phyloP scores from a whole-genome alignment of 2,888 invertebrate species.

The Itoplectis maculator region DNA sequence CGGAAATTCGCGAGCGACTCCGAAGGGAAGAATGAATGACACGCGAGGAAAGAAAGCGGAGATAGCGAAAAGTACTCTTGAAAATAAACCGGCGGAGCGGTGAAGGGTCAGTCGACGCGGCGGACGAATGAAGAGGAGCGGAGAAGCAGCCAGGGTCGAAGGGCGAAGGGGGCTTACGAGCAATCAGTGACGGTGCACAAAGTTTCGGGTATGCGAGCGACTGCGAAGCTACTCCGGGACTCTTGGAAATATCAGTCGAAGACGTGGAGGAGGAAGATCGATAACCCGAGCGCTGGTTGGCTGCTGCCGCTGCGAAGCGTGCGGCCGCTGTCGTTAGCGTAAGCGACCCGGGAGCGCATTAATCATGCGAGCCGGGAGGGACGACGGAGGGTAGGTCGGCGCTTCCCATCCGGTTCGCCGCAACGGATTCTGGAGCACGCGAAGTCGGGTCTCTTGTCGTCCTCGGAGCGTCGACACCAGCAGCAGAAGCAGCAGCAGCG shows the following conservation, averaged over 20 bases:
- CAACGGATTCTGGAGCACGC: not conserved
- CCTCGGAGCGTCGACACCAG: not conserved
- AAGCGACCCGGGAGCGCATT: conserved; percentile 40
- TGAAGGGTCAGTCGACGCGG: not conserved
- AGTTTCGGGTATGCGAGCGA: not conserved
- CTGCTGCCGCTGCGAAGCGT: not conserved
- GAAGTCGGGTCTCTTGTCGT: not conserved
- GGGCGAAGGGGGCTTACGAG: not conserved
- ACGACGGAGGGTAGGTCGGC: not conserved
- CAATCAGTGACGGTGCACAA: conserved; percentile 51
- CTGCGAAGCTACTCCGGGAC: not conserved
- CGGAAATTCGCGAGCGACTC: not conserved
- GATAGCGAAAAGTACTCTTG: conserved; percentile 1
- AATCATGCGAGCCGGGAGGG: conserved; percentile 41
- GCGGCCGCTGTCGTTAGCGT: conserved; percentile 40
- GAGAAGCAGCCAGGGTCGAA: too few relatives aligned
- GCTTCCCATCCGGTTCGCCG: conserved; percentile 4
- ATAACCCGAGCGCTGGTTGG: conserved; percentile 22
- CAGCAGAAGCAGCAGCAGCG: not conserved
- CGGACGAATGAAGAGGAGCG: not conserved
- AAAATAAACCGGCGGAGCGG: conserved; percentile 5
- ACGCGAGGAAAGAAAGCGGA: not conserved
- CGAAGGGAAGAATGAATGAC: not conserved
- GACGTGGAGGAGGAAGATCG: conserved; percentile 42
- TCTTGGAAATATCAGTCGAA: conserved; percentile 25